Base-by-base conservation (phyloP, 2,797 vertebrate species). In the Mionectes olivaceus region DNA sequence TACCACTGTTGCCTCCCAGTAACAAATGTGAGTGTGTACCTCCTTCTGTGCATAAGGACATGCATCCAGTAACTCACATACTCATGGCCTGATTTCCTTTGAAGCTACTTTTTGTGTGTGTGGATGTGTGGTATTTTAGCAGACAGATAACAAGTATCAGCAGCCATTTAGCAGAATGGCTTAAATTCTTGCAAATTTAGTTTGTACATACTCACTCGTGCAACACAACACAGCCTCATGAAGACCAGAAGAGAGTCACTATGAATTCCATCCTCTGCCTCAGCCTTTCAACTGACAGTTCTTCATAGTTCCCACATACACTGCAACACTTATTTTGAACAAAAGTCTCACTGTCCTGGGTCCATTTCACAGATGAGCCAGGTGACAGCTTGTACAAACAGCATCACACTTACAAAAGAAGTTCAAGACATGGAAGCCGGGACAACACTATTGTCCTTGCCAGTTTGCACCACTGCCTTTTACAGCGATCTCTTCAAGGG, bases 211-310 rank as follows among this genome's bases (percentile, higher is more conserved):
- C 23, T 14, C 30, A 8, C 30, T 56, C 68, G 24, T 35, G 32
- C 41, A 47, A 23, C 27, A 27, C 41, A 47, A 23, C 27, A 27
- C 11, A 25, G 49, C 52, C 28, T 63, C 19, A 63, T 0, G 0
- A 74, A 77, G 49, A 49, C 21, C 39, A 23, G 46, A 92, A 50
- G 9, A 49, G 13, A 71, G 35, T 64, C 22, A n/a, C 15, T 13
- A 10, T 1, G 7, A 83, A 68, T 44, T 74, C 64, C 18, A 83
- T 30, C 10, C 43, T 76, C 27, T 69, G 55, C 24, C 63, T 82
- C 61, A 76, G n/a, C 59, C 53, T 16, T 73, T 47, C 50, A 60
- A 52, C 17, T 19, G n/a, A 50, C 44, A 33, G 25, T 9, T 90
- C 53, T 64, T 89, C 11, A 0, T 4, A 68, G 44, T n/a, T 84